Conservation (phyloP, 2,797 vertebrate genomes). For the Menidia menidia region DNA sequence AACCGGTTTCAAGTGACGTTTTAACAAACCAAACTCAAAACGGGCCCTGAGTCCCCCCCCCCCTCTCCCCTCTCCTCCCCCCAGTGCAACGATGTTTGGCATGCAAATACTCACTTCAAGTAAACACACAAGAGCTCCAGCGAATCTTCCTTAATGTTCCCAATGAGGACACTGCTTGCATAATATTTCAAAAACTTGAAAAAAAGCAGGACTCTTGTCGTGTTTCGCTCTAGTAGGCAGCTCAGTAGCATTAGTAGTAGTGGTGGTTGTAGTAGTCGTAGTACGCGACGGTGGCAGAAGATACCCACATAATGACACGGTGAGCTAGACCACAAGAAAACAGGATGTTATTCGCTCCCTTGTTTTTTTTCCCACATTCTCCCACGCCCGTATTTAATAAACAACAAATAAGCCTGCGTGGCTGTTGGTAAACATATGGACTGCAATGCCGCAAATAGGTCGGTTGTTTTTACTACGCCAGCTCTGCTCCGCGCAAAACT, state of each 20-base stretch:
- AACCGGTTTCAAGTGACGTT: constrained; percentile 64
- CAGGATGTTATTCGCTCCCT: constrained; percentile 4
- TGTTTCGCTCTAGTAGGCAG: constrained; percentile 75
- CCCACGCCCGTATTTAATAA: constrained; percentile 16
- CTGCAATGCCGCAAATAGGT: constrained; percentile 68
- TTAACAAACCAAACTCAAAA: constrained; percentile 26
- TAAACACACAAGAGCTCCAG: constrained; percentile 22
- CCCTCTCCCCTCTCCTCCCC: not conserved
- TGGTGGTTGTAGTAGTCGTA: constrained; percentile 74
- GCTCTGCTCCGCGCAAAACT: constrained; percentile 47
- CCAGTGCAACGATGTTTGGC: constrained; percentile 31
- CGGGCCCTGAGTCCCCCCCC: constrained; percentile 18
- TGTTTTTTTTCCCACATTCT: constrained; percentile 7
- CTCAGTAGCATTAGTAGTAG: constrained; percentile 66
- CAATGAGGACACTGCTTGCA: not conserved
- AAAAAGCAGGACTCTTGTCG: constrained; percentile 9
- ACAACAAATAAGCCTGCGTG: constrained; percentile 7
- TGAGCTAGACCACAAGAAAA: constrained; percentile 41
- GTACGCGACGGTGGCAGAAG: constrained; percentile 67
- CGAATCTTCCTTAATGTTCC: constrained; percentile 12
- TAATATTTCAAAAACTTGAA: constrained; percentile 24
- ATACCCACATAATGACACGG: constrained; percentile 57
- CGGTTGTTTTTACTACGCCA: constrained; percentile 63
- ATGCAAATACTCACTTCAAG: constrained; percentile 39
- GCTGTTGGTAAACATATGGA: constrained; percentile 49